Base-by-base conservation (phyloP, 2,113 vertebrate genomes). In the Geothlypis trichas region DNA sequence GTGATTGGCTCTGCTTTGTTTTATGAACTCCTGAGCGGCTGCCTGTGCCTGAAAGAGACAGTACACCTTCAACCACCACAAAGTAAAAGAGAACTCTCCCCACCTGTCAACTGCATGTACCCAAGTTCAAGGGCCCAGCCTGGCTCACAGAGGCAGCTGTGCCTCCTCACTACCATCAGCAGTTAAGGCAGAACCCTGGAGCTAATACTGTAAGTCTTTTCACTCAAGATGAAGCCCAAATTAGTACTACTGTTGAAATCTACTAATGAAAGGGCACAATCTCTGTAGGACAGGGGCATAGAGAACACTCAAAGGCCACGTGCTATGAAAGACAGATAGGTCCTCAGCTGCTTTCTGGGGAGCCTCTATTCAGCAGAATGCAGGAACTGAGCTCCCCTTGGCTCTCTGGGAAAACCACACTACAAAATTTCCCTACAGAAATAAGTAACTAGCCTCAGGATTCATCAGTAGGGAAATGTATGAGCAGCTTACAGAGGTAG, bases 1-100 rank as follows among this genome's bases (percentile, higher is more conserved):
- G 62, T 98, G 98, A 71, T 90, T 96, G 20, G 98, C 98, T 97
- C 98, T 98, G 63, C 99, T 98, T 77, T n/a, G n/a, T n/a, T n/a
- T n/a, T n/a, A n/a, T n/a, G n/a, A n/a, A n/a, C n/a, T n/a, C n/a
- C n/a, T n/a, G n/a, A n/a, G n/a, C n/a, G n/a, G n/a, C n/a, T n/a
- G n/a, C n/a, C n/a, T n/a, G n/a, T n/a, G n/a, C n/a, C n/a, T n/a
- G n/a, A n/a, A n/a, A n/a, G n/a, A n/a, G n/a, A n/a, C n/a, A n/a
- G n/a, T n/a, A n/a, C n/a, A n/a, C n/a, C n/a, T n/a, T n/a, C n/a
- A n/a, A n/a, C n/a, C n/a, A n/a, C n/a, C n/a, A n/a, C n/a, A n/a
- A n/a, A n/a, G n/a, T n/a, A n/a, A n/a, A n/a, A n/a, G n/a, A n/a
- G n/a, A n/a, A n/a, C n/a, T n/a, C n/a, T n/a, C n/a, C n/a, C n/a